Evolutionary conservation across 2,797 vertebrate species (phyloP), one percentile per base, ranked within the genome.

Genomic region (Hipposideros larvatus): DNA sequence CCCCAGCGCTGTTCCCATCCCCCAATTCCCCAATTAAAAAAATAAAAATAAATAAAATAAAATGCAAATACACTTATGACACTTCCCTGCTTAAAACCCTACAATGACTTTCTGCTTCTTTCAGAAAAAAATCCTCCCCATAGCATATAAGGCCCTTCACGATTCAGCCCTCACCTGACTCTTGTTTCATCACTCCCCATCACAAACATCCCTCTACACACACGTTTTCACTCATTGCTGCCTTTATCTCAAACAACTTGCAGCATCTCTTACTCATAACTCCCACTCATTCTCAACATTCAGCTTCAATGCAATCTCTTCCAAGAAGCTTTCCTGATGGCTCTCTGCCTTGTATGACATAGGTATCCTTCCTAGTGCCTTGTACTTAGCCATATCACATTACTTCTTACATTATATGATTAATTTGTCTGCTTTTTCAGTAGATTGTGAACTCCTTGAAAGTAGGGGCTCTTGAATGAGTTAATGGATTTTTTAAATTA

Each of bases 381-480:
- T 41, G 11, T 26, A 65, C 15, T 73, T 48, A 71, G 26, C 51
- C 48, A 61, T 55, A 41, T 83, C 41, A 43, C n/a, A 48, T 26
- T 66, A 73, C 55, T 78, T 84, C 57, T 91, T 53, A 51, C 26
- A 57, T 59, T 63, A 46, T 10, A 75, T 59, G 31, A 68, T 43
- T 87, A 48, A 71, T 63, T 71, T 57, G 5, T 46, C 43, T 46
- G 43, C 74, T 94, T 95, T 73, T 89, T 57, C 57, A 89, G n/a
- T 61, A 71, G 77, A 73, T 4, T 73, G n/a, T 84, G 28, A 80
- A 43, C 16, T 90, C 37, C 41, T 57, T 65, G 11, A 80, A 86
- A 86, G n/a, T 43, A 75, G 19, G 48, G 41, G 55, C 66, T 94
- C 87, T 41, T 57, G 16, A 93, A 87, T 75, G 70, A 51, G n/a